Evolutionary conservation across 2,888 invertebrate genomes (phyloP).

Genomic region (Hymenopus coronatus): DNA sequence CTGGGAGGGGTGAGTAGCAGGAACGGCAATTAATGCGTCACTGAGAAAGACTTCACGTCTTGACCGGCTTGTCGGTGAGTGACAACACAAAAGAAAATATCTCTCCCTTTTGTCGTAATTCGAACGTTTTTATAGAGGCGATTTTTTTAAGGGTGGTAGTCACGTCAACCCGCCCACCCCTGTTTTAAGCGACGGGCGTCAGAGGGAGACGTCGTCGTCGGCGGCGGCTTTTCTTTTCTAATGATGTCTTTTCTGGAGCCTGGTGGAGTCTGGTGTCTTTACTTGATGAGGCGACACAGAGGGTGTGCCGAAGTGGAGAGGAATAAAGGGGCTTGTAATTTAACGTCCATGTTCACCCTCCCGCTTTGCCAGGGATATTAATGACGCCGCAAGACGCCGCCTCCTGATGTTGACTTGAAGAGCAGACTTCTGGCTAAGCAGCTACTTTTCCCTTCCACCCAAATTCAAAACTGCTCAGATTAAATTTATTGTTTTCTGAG

Average conservation of each 20-base stretch:
- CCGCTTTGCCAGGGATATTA: slow-evolving; percentile 8
- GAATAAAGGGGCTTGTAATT: slow-evolving; percentile 17
- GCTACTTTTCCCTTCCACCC: not conserved
- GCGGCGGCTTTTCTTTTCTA: slow-evolving; percentile 9
- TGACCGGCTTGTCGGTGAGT: not conserved
- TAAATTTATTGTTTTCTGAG: not conserved
- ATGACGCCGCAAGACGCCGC: not conserved
- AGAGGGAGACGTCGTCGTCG: not conserved
- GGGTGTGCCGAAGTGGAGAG: not conserved
- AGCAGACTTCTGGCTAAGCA: not conserved
- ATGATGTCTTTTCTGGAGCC: slow-evolving; percentile 19
- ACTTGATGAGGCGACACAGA: slow-evolving; percentile 17
- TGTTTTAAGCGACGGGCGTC: not conserved
- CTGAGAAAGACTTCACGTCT: not conserved
- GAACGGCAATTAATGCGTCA: slow-evolving; percentile 7
- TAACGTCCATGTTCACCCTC: slow-evolving; percentile 15
- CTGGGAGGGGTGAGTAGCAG: not conserved
- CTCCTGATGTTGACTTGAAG: not conserved
- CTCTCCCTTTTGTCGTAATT: not conserved
- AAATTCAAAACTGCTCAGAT: not conserved
- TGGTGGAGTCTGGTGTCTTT: not conserved
- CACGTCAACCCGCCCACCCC: not conserved
- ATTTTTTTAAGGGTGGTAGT: not conserved
- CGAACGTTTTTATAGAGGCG: not conserved
- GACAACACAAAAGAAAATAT: slow-evolving; percentile 10